A percentile compares a stretch with the other conserved stretches of the same genome.
These are phyloP conservation scores for Gyrodactylus bullatarudis DNA, from an alignment of 1,140 invertebrate species.

Conservation along the genomic window DNA sequence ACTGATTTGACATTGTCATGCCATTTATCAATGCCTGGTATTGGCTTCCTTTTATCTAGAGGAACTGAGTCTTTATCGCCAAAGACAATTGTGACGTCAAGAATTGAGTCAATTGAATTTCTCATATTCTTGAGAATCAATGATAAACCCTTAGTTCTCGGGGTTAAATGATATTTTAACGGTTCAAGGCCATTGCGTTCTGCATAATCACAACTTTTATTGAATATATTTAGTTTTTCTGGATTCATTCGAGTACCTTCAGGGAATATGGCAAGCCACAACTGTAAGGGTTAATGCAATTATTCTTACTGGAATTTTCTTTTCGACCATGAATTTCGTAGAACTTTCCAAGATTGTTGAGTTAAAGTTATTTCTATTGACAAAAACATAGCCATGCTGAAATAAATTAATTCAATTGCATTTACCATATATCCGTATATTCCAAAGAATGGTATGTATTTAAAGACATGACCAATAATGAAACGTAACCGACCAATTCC, in stretches of 20 bases:
- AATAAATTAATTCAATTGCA: background rate
- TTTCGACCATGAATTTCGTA: background rate
- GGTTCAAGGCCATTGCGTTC: background rate
- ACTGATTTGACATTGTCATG: background rate
- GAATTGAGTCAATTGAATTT: too few relatives aligned
- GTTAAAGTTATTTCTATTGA: background rate
- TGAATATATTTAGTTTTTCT: background rate
- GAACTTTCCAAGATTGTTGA: background rate
- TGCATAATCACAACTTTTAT: background rate
- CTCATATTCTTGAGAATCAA: too few relatives aligned
- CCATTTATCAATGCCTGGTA: too few relatives aligned
- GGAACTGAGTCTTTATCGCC: too few relatives aligned
- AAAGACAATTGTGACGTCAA: too few relatives aligned
- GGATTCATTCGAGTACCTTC: background rate
- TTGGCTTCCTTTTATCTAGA: too few relatives aligned
- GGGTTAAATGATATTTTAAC: too few relatives aligned
- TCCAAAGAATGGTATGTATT: constrained; percentile 2
- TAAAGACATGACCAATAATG: background rate
- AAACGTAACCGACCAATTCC: background rate
- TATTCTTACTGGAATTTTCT: background rate
- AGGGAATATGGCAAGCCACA: background rate
- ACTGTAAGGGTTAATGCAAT: background rate
- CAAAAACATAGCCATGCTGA: background rate
- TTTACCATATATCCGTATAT: constrained; percentile 1
- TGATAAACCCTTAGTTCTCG: too few relatives aligned